Conservation (phyloP, 2,113 vertebrate species). For the Pluvianellus socialis region DNA sequence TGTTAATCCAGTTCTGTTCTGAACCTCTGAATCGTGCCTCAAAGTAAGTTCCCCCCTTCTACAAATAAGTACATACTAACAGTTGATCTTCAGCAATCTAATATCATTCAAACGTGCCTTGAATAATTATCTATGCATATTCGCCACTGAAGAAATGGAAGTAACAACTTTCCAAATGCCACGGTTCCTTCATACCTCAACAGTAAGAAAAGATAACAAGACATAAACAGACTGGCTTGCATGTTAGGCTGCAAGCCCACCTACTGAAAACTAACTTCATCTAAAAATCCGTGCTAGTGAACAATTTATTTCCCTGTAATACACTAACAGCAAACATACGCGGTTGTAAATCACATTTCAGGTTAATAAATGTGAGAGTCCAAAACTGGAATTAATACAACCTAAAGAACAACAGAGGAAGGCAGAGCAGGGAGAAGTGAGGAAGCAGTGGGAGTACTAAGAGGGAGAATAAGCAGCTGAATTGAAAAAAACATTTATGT, state of each 20-base stretch:
- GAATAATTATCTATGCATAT: not conserved
- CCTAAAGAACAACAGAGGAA: not conserved
- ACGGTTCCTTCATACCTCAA: not conserved
- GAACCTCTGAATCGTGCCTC: not conserved
- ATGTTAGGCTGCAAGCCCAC: not conserved
- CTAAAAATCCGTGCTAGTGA: not conserved
- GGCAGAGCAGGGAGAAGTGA: not conserved
- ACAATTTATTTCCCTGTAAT: not conserved
- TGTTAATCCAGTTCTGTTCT: not conserved
- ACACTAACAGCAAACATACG: not conserved
- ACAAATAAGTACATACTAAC: not conserved
- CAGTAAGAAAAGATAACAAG: not conserved
- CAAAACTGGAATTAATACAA: not conserved
- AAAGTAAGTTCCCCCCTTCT: not conserved
- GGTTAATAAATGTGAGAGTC: not conserved
- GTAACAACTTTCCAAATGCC: not conserved
- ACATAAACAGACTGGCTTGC: not conserved
- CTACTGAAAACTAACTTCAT: not conserved
- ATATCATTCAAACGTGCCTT: not conserved
- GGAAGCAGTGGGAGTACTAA: not conserved
- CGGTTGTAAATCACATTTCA: not conserved
- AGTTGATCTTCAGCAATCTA: not conserved
- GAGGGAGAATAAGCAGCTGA: conserved; percentile 3
- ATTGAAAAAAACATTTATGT: conserved; percentile 34
- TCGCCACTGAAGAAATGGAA: not conserved